A percentile compares a stretch with the other conserved stretches of the same genome.
Conservation (phyloP, 2,797 vertebrate species). For the Pygocentrus nattereri region DNA sequence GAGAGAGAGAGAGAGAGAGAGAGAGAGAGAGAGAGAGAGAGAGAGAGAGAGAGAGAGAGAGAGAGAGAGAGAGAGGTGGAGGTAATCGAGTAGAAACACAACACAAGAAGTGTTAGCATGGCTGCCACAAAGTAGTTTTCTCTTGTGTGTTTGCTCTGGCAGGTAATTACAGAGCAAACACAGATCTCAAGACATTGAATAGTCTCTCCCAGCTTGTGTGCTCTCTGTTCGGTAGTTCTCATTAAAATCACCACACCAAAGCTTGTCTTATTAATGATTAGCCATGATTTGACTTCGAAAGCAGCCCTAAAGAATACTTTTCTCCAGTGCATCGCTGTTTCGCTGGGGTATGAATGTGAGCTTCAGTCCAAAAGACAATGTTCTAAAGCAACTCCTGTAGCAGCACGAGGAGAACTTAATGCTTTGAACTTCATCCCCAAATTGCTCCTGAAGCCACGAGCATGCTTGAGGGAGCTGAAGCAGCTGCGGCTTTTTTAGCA, state of each 20-base stretch:
- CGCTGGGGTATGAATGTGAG: not conserved
- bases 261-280: not conserved
- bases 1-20: not conserved
- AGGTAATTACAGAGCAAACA: slow-evolving; percentile 75
- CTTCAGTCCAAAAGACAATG: not conserved
- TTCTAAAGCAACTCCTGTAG: not conserved
- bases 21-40: not conserved
- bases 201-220: slow-evolving; percentile 2
- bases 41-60: not conserved
- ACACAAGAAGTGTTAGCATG: slow-evolving; percentile 20
- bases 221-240: not conserved
- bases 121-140: slow-evolving; percentile 12
- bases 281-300: not conserved
- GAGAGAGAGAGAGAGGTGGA: not conserved
- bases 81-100: slow-evolving; percentile 28
- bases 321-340: not conserved
- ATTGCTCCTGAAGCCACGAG: not conserved
- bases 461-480: not conserved
- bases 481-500: not conserved
- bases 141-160: slow-evolving; percentile 24
- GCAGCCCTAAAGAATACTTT: not conserved
- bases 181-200: slow-evolving; percentile 28
- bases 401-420: no score
- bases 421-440: not conserved
- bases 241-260: slow-evolving; percentile 8